phyloP scores from a whole-genome alignment of 2,888 invertebrate genomes.

The Lissocephala sabroskyi region DNA sequence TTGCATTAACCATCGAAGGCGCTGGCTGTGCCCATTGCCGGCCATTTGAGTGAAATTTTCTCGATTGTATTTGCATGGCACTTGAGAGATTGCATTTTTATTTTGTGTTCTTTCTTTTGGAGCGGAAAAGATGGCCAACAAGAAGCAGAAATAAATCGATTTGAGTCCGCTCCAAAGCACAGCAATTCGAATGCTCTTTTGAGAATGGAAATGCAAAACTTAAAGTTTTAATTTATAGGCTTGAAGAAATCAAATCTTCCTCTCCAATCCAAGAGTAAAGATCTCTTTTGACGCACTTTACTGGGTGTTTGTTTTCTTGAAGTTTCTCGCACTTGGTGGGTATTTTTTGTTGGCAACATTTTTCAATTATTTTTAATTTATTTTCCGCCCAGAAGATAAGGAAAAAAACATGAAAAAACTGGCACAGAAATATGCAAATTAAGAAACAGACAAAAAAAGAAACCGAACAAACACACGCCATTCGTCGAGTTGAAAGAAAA shows the following conservation, averaged over 20 bases:
- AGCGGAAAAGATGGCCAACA: constrained; percentile 9
- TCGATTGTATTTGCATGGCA: constrained; percentile 51
- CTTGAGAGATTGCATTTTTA: constrained; percentile 36
- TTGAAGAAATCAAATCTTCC: neutral
- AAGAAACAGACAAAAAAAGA: constrained; percentile 22
- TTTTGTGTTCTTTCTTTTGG: constrained; percentile 33
- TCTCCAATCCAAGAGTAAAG: too few species aligned
- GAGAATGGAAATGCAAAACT: too few species aligned
- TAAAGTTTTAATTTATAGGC: too few species aligned
- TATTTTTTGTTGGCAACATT: constrained; percentile 28
- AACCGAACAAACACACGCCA: constrained; percentile 5
- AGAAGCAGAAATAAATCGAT: too few species aligned
- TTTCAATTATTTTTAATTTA: constrained; percentile 35
- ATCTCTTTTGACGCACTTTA: too few species aligned
- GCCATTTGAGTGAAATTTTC: constrained; percentile 37
- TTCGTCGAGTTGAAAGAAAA: constrained; percentile 32
- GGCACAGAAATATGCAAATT: constrained; percentile 51
- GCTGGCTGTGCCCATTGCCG: constrained; percentile 8
- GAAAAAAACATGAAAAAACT: constrained; percentile 16
- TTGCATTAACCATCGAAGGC: constrained; percentile 55
- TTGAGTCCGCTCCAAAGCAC: too few species aligned
- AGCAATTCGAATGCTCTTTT: too few species aligned
- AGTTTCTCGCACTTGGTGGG: constrained; percentile 19
- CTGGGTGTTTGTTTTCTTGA: too few species aligned
- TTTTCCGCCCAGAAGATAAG: constrained; percentile 1